These are phyloP conservation scores for Philaethria dido DNA, from an alignment of 2,888 invertebrate species.

Conservation along the genomic window DNA sequence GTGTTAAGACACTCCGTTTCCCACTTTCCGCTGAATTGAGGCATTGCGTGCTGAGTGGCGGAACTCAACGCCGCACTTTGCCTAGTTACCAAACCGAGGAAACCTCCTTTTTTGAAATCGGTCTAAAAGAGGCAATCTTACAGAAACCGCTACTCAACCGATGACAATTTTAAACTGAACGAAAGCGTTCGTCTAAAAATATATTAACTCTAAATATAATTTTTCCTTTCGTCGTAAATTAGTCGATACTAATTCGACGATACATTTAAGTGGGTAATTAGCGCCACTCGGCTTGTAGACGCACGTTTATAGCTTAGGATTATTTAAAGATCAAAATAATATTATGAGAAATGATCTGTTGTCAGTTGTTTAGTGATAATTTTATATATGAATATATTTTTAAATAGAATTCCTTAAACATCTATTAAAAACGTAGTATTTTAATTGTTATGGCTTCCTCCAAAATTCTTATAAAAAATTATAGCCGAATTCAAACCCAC, in stretches of 20 bases:
- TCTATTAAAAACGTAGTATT: too few species aligned
- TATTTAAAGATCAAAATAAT: slow-evolving; percentile 2
- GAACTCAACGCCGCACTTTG: too few species aligned
- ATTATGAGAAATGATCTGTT: background rate
- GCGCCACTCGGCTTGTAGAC: background rate
- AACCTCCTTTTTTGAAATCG: too few species aligned
- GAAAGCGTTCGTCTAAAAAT: slow-evolving; percentile 7
- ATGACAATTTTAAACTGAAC: background rate
- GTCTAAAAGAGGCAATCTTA: background rate
- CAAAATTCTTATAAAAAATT: too few species aligned
- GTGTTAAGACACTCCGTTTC: too few species aligned
- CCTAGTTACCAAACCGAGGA: too few species aligned
- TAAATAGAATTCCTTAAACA: too few species aligned
- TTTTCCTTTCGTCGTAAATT: slow-evolving; percentile 7
- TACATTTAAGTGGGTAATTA: slow-evolving; percentile 5
- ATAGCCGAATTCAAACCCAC: too few species aligned
- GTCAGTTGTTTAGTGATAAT: background rate
- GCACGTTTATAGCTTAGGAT: background rate
- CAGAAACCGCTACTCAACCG: background rate
- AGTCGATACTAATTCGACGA: slow-evolving; percentile 15
- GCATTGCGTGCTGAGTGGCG: too few species aligned
- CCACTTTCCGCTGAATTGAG: too few species aligned
- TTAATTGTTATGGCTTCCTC: too few species aligned
- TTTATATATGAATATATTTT: too few species aligned
- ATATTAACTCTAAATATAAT: slow-evolving; percentile 14